Conservation (phyloP, 2,797 vertebrate genomes). For the Gallinago solitaria region DNA sequence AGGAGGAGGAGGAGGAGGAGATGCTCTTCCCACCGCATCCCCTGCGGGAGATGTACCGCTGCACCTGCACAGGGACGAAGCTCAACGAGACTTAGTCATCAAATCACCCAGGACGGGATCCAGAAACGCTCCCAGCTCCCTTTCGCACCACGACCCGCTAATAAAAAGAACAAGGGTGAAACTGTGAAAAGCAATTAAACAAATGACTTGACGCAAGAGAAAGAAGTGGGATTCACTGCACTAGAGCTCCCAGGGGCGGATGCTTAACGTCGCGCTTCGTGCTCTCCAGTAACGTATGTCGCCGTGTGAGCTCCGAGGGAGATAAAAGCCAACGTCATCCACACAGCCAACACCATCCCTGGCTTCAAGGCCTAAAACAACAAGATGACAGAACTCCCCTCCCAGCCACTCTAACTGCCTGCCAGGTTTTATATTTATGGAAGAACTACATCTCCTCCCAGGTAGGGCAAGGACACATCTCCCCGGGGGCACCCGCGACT, state of each 20-base stretch:
- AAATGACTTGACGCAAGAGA: background rate
- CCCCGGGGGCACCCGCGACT: fast-evolving
- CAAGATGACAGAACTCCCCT: background rate
- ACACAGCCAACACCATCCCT: background rate
- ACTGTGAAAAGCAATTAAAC: constrained; percentile 38
- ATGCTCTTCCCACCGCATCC: background rate
- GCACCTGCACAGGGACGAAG: background rate
- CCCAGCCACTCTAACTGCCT: background rate
- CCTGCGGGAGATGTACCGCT: background rate
- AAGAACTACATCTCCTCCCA: background rate
- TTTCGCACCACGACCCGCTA: background rate
- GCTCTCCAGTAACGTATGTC: background rate
- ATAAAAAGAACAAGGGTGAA: background rate
- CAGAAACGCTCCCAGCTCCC: background rate
- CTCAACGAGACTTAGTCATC: background rate
- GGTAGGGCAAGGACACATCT: background rate
- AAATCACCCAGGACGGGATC: background rate
- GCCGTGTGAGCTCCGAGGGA: background rate
- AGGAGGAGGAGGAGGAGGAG: background rate
- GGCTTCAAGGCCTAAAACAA: constrained; percentile 14
- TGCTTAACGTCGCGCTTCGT: background rate
- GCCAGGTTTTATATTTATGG: background rate
- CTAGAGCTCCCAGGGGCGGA: background rate
- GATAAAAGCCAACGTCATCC: background rate
- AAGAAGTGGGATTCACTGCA: background rate